Evolutionary conservation across 2,113 vertebrate species (phyloP), one percentile per base, ranked within the genome.

Genomic region (Otus sunia): DNA sequence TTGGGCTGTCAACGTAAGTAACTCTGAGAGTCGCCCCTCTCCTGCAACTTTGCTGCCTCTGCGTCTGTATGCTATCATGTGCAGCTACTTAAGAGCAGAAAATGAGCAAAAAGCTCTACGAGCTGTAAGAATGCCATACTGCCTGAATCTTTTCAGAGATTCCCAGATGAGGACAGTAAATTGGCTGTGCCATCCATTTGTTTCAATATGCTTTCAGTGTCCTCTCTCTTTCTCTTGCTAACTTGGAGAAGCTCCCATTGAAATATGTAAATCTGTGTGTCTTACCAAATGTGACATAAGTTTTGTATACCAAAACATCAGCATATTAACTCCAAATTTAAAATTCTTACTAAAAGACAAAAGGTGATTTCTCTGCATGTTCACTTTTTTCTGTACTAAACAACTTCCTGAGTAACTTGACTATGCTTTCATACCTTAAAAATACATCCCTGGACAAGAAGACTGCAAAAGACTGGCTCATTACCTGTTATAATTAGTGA

Each of bases 1-100:
- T 98, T 98, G 98, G 99, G 99, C 98, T 99, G 99, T 97, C 99
- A 99, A 99, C 99, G 99, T 99, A 99, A 99, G 99, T 99, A 99
- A 98, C 95, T 92, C 86, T 95, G 97, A 96, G 94, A 96, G 97
- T 97, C 74, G 98, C 98, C 98, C 94, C 90, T 96, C 89, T 96
- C 95, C 72, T 74, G 94, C 97, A 94, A 72, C 97, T 95, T 93
- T 93, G 97, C 97, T 97, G 94, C 94, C 93, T 92, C 79, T 96
- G 97, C 98, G 94, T 98, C 98, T 92, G 88, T 96, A 60, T 97
- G 96, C 95, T 91, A 39, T 86, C 96, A 87, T 63, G 63, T 95
- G 97, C 97, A 69, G 97, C 90, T 93, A 83, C 95, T 93, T 96
- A 94, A 58, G 92, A 96, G 96, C 95, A 96, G 93, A 96, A 96